Base-by-base conservation (phyloP, 2,888 invertebrate genomes). In the Carpatolechia fugitivella region DNA sequence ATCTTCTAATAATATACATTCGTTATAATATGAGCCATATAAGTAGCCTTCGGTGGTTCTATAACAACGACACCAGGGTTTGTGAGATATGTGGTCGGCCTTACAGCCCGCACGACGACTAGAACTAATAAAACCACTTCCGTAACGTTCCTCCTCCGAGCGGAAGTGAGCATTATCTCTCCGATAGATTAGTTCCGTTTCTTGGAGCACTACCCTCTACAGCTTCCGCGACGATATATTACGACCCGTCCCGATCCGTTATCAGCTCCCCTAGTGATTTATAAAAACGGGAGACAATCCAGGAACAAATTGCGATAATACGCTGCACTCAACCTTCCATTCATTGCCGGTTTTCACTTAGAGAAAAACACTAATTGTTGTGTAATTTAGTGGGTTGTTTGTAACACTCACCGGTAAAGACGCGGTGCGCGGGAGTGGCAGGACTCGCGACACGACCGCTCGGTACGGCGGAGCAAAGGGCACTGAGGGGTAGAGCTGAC, bases 361-460 rank as follows among this genome's bases (percentile, higher is more conserved):
- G n/a, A n/a, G 16, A 36, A 7, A 36, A 36, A 36, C 14, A 40
- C 3, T 5, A 8, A 1, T 10, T 16, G 16, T 14, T 16, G 16
- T 16, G 16, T 18, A n/a, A 29, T n/a, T 16, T 41, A 41, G 29
- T 10, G 14, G 13, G 31, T 30, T 47, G 40, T 30, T 11, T 24
- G 24, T 13, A 8, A 30, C 47, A 47, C 47, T 47, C 47, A 47
- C 47, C 47, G 47, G 47, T 44, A 44, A 47, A 16, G 31, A 47
- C 31, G 29, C 47, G 30, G 13, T 30, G 47, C 31, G 24, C 14
- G 30, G 16, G 40, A 14, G 14, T 13, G 14, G 10, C 13, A 7
- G 46, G 1, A 29, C 44, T n/a, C 44, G 29, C 24, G 44, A 47
- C 14, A 47, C 47, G 47, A 29, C 47, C 47, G 31, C 31, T 6